These are phyloP conservation scores for Carcinoscorpius rotundicauda DNA, from an alignment of 1,140 invertebrate species.

Conservation along the genomic window DNA sequence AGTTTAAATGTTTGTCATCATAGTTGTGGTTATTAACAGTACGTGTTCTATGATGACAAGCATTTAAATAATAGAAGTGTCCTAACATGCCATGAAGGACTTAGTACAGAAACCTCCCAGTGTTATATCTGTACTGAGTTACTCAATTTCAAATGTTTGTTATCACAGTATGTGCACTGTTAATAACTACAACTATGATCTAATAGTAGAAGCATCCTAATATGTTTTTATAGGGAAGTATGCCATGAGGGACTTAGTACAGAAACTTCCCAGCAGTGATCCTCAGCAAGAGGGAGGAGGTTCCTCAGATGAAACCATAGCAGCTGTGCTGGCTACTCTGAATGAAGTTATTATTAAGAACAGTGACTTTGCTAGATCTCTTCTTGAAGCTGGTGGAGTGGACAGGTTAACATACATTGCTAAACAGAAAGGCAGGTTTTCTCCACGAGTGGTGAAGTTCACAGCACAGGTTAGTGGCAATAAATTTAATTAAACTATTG, in stretches of 20 bases:
- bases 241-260: slow-evolving; percentile 90
- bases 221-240: slow-evolving; percentile 54
- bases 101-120: slow-evolving; percentile 18
- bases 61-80: too few relatives aligned
- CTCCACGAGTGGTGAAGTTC: slow-evolving; percentile 85
- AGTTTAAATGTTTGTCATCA: too few relatives aligned
- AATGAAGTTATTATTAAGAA: slow-evolving; percentile 96
- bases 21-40: too few relatives aligned
- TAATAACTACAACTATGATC: too few relatives aligned
- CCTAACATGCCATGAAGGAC: slow-evolving; percentile 74
- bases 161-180: too few relatives aligned
- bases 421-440: slow-evolving; percentile 72
- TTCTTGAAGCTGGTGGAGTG: slow-evolving; percentile 82
- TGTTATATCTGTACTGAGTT: too few relatives aligned
- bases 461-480: slow-evolving; percentile 45
- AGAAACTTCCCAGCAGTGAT: slow-evolving; percentile 72
- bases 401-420: slow-evolving; percentile 81
- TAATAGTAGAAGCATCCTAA: too few relatives aligned
- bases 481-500: too few relatives aligned
- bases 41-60: too few relatives aligned
- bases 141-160: too few relatives aligned
- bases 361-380: slow-evolving; percentile 81
- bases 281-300: slow-evolving; percentile 61
- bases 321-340: slow-evolving; percentile 88
- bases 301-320: slow-evolving; percentile 91